phyloP scores from a whole-genome alignment of 1,140 invertebrate genomes.

The Calycopis cecrops region DNA sequence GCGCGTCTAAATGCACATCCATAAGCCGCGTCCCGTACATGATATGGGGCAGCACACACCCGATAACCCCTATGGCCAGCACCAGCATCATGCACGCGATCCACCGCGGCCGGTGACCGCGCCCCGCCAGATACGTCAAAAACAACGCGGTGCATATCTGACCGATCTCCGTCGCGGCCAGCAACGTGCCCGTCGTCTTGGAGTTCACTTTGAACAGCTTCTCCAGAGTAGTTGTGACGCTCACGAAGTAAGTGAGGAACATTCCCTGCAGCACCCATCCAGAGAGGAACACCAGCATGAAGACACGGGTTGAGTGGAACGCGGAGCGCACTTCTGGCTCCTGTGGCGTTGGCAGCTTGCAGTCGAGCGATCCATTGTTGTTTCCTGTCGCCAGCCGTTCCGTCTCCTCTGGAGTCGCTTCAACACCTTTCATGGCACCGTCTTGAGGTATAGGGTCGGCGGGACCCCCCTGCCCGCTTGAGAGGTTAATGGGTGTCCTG shows the following conservation, averaged over 20 bases:
- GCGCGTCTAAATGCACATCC: slow-evolving; percentile 77
- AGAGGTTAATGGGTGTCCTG: slow-evolving; percentile 52
- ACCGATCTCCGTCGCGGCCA: slow-evolving; percentile 96
- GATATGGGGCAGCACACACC: slow-evolving; percentile 90
- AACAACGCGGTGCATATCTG: slow-evolving; percentile 92
- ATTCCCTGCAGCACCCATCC: slow-evolving; percentile 94
- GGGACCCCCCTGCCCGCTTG: slow-evolving; percentile 52
- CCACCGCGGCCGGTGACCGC: slow-evolving; percentile 96
- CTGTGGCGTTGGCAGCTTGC: slow-evolving; percentile 46
- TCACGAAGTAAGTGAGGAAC: slow-evolving; percentile 97
- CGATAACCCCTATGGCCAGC: slow-evolving; percentile 90
- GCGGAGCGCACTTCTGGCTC: slow-evolving; percentile 43
- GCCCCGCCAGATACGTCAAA: slow-evolving; percentile 94
- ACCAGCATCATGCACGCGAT: slow-evolving; percentile 95
- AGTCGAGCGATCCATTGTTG: slow-evolving; percentile 67
- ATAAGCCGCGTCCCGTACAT: slow-evolving; percentile 85
- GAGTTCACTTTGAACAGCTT: slow-evolving; percentile 97
- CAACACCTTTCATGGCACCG: slow-evolving; percentile 65
- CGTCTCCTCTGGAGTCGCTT: slow-evolving; percentile 66
- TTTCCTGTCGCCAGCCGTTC: slow-evolving; percentile 65
- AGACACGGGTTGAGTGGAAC: slow-evolving; percentile 92
- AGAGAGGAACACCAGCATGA: slow-evolving; percentile 90
- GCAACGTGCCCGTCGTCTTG: slow-evolving; percentile 93
- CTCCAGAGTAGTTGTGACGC: slow-evolving; percentile 97
- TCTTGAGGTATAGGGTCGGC: slow-evolving; percentile 49